Evolutionary conservation across 2,113 vertebrate genomes (phyloP), one percentile per base, ranked within the genome.

Genomic region (Glaucomys volans): DNA sequence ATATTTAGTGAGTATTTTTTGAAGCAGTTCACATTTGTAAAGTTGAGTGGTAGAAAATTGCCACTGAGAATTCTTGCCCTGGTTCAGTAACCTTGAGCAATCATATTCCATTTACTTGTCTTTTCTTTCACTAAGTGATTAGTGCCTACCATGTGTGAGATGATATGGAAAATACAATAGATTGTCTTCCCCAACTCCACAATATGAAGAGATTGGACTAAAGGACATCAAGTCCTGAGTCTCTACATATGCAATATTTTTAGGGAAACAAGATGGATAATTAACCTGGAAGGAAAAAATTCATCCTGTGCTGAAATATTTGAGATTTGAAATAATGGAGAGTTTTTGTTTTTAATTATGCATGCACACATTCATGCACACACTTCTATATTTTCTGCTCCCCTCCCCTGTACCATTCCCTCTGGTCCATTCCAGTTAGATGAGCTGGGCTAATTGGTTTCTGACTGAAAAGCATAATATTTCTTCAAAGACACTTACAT

Each of bases 401-500:
- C 30, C 47, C 47, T 26, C 20, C 12, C 54, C 18, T 80, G 59
- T 10, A 47, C 74, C 9, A 82, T 54, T 42, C 13, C 28, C 26
- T 42, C 11, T 30, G 28, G 12, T 64, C 40, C 91, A 30, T 86
- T 86, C 11, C 28, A 30, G 17, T 44, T 74, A 91, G 13, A 64
- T 54, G 64, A 95, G 24, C 40, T 64, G 12, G 0, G 8, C 67
- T 76, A 89, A 75, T 37, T 54, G 80, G 13, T 75, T 95, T 96
- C 47, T 91, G 17, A 28, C 20, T 52, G 20, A 69, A 4, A 59
- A 24, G 64, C 40, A 42, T 30, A 50, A 22, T 81, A 87, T 75
- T 88, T 90, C 57, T 72, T 69, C 22, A 0, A 50, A 72, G 50
- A 89, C 75, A 79, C 96, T 97, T 97, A 97, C 95, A 98, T 99